Evolutionary conservation across 2,797 vertebrate species (phyloP).

Genomic region (Sebastiscus tertius): DNA sequence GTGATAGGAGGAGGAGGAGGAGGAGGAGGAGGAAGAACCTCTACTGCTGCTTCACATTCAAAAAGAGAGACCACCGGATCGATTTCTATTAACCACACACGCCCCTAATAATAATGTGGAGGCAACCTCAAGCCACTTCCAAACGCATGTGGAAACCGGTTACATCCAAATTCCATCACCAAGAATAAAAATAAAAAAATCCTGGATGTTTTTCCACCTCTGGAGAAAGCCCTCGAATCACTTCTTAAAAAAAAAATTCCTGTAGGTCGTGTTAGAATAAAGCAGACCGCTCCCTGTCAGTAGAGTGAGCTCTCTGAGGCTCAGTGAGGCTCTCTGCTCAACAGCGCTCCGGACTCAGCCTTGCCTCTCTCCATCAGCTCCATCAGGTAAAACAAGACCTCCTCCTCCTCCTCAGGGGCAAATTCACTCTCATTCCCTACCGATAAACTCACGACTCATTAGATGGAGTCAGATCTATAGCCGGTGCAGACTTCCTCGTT

Average conservation of each 20-base stretch:
- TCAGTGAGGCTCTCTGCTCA: conserved; percentile 41
- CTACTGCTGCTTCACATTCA: conserved; percentile 76
- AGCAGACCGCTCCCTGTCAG: conserved; percentile 61
- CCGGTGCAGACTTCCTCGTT: not conserved
- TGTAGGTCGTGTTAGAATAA: conserved; percentile 29
- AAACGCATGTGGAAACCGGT: conserved; percentile 49
- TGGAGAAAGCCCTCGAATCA: conserved; percentile 2
- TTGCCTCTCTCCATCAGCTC: conserved; percentile 59
- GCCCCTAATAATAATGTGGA: conserved; percentile 53
- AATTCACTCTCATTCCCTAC: conserved; percentile 15
- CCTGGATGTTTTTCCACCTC: not conserved
- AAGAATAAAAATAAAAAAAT: conserved; percentile 2
- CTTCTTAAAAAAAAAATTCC: conserved; percentile 1
- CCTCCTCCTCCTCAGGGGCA: not conserved
- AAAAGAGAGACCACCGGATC: conserved; percentile 57
- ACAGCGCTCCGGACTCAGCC: conserved; percentile 47
- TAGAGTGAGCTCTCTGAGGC: conserved; percentile 13
- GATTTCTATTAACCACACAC: conserved; percentile 70
- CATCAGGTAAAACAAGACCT: conserved; percentile 48
- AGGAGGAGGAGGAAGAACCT: conserved; percentile 33
- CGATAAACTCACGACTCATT: conserved; percentile 9
- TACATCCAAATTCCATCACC: conserved; percentile 41
- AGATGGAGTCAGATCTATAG: not conserved
- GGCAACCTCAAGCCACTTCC: conserved; percentile 49
- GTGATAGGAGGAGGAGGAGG: conserved; percentile 46